A percentile compares a stretch with the other conserved stretches of the same genome.
Conservation (phyloP, 1,140 invertebrate species). For the Drosophila ohnishii region DNA sequence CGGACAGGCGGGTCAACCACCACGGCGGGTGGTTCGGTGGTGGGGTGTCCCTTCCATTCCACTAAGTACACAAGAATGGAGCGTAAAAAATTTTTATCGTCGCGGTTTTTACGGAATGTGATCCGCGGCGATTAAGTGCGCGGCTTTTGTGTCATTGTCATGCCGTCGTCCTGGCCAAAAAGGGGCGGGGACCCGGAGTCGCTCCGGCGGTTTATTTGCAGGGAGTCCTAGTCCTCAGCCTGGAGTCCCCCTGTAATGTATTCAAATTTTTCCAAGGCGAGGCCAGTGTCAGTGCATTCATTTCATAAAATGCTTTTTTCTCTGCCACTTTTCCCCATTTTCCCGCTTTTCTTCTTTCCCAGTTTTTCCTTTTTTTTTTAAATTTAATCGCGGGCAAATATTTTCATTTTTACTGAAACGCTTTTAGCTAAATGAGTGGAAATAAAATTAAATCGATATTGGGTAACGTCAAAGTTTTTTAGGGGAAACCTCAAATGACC, state of each 20-base stretch:
- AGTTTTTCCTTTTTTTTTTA: conserved; percentile 50
- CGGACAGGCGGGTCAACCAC: conserved; percentile 73
- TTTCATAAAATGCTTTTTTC: conserved; percentile 78
- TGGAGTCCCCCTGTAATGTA: conserved; percentile 63
- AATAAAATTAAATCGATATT: conserved; percentile 83
- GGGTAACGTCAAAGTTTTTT: conserved; percentile 67
- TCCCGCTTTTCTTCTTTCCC: conserved; percentile 20
- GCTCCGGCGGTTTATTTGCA: conserved; percentile 62
- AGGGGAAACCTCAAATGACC: conserved; percentile 47
- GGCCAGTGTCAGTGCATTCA: conserved; percentile 78
- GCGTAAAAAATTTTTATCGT: conserved; percentile 82
- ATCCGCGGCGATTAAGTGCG: conserved; percentile 82
- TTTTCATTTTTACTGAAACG: conserved; percentile 71
- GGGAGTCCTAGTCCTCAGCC: conserved; percentile 43
- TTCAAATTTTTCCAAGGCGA: conserved; percentile 81
- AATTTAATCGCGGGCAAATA: conserved; percentile 82
- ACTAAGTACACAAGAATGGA: conserved; percentile 81
- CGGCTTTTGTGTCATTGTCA: conserved; percentile 82
- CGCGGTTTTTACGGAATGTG: conserved; percentile 82
- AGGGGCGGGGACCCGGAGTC: conserved; percentile 24
- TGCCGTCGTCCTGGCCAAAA: conserved; percentile 60
- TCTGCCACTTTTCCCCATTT: conserved; percentile 33
- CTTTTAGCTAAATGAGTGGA: conserved; percentile 82
- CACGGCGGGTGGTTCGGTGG: conserved; percentile 26
- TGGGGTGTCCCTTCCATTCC: conserved; percentile 64